Conservation (phyloP, 2,113 vertebrate genomes). For the Columbina picui region DNA sequence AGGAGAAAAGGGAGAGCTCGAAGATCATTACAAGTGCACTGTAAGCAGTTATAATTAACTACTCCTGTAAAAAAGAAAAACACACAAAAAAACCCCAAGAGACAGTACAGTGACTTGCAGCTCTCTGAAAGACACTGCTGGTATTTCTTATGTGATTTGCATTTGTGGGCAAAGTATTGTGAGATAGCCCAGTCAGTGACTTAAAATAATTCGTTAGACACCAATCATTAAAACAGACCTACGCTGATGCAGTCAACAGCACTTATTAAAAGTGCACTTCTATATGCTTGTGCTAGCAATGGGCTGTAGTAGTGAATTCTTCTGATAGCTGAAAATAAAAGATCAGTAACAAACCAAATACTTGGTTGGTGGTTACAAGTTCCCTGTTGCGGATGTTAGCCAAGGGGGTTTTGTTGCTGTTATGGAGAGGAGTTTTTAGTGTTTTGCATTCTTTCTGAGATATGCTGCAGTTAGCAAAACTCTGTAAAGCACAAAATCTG, state of each 20-base stretch:
- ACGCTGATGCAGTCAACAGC: background rate
- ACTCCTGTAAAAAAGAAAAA: background rate
- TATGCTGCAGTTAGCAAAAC: background rate
- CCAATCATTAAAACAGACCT: background rate
- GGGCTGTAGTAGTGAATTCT: background rate
- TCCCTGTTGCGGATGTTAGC: background rate
- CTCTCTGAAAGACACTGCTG: background rate
- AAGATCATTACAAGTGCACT: background rate
- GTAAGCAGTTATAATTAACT: background rate
- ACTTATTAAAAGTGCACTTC: background rate
- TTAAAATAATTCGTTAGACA: background rate
- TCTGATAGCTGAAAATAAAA: background rate
- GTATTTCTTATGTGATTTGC: background rate
- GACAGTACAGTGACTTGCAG: background rate
- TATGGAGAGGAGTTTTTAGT: background rate
- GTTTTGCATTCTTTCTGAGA: background rate
- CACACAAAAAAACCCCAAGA: background rate
- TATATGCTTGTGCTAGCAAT: background rate
- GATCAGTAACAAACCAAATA: background rate
- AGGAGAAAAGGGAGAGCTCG: background rate
- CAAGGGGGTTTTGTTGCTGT: background rate
- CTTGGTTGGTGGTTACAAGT: background rate
- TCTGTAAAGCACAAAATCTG: background rate
- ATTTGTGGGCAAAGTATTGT: background rate
- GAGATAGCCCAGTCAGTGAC: background rate